A percentile compares a stretch with the other conserved stretches of the same genome.
Conservation (phyloP, 2,113 vertebrate genomes). For the Myodes glareolus region DNA sequence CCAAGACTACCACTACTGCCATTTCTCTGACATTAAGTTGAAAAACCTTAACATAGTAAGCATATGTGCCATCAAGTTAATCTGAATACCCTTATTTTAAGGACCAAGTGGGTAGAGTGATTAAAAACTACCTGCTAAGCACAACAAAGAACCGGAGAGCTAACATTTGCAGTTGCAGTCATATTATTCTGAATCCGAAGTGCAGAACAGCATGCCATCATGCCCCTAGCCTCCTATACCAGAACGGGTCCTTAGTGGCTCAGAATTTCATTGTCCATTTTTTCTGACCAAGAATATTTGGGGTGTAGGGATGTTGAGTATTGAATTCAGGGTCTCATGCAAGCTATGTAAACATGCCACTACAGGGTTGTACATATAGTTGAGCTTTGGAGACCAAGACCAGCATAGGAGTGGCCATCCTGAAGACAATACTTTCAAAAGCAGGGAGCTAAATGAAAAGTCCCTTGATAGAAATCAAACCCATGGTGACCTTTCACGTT, state of each 20-base stretch:
- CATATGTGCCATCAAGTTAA: neutral
- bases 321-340: neutral
- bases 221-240: neutral
- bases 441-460: neutral
- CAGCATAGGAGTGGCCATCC: neutral
- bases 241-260: neutral
- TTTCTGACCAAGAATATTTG: neutral
- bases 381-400: neutral
- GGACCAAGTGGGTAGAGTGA: neutral
- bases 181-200: conserved; percentile 29
- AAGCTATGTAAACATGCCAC: neutral
- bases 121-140: neutral
- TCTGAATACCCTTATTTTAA: neutral
- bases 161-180: conserved; percentile 4
- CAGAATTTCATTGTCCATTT: neutral
- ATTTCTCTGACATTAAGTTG: neutral
- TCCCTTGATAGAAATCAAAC: conserved; percentile 5
- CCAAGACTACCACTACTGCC: neutral
- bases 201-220: neutral
- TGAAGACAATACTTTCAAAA: neutral
- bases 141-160: neutral
- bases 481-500: neutral
- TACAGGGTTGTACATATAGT: neutral
- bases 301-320: neutral
- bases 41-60: neutral